Evolutionary conservation across 2,797 vertebrate species (phyloP), one percentile per base, ranked within the genome.

Genomic region (Alauda arvensis): DNA sequence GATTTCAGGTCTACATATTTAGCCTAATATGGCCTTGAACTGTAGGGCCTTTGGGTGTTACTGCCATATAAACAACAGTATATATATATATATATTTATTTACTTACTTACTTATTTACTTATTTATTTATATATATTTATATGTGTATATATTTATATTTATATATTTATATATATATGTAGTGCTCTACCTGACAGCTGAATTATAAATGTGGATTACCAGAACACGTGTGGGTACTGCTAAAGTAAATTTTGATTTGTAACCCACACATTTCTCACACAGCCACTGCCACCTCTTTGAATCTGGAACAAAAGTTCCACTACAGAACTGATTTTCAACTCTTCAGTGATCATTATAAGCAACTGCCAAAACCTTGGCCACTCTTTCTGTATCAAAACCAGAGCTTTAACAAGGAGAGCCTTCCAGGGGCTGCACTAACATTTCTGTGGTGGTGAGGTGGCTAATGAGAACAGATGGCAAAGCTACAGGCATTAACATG

Each of bases 401-500:
- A 71, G 13, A 76, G 52, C n/a, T 89, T 80, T 92, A 94, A 85
- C 19, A 37, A 79, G 72, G 79, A 76, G 68, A 45, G 67, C 60
- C 94, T 92, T 83, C 80, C 63, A 88, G 75, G 40, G 60, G 79
- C 77, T 94, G 80, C 91, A 95, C 86, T 65, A 59, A 2, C 48
- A 88, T 34, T 86, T 89, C 72, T 92, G 18, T 62, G 51, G 89
- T 81, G 89, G 77, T 62, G 52, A 77, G 83, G 68, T 40, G 18
- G 89, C 81, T 93, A 83, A 93, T 81, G 71, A 95, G 74, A 94
- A 94, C 87, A 95, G 93, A 95, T 77, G 85, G 84, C 77, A 95
- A 89, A 60, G 83, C 68, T 83, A 71, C 56, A 53, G 17, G 49
- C 31, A 66, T 82, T 88, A 87, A 48, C 52, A 78, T 25, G 40